Base-by-base conservation (phyloP, 2,888 invertebrate species). In the Cheilosia impressa region DNA sequence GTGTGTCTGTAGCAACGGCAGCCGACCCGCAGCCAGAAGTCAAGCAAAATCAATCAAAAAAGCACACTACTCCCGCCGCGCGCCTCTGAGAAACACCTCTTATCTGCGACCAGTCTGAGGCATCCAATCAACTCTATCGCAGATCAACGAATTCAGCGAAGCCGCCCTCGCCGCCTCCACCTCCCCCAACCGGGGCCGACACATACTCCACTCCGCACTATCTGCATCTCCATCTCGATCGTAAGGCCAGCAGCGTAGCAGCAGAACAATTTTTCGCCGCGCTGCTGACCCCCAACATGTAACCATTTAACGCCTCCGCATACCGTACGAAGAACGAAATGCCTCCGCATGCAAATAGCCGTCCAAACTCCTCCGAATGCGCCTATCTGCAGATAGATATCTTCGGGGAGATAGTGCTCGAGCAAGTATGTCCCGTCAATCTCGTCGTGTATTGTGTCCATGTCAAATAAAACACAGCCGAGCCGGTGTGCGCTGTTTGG, bases 351-450 rank as follows among this genome's bases (percentile, higher is more conserved):
- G 84, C 84, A 84, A 84, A 84, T 84, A 84, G 66, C 65, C 71
- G 75, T 75, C 69, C 69, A 38, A 75, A 68, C 68, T 77, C 77
- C 66, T 58, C 66, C 58, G 19, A 65, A 47, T 58, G 78, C 63
- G 63, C 77, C 76, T 85, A 81, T 85, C 80, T 76, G 66, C n/a
- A 68, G 81, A 81, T 81, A 85, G 85, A 85, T 85, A 81, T 85
- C 85, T 85, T 47, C 15, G 57, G 47, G 38, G 34, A 85, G 85
- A 85, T 85, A 81, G 81, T 76, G 76, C 85, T 57, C 72, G 76
- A 85, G 81, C 85, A 85, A 81, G 76, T 81, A 85, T 81, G 85
- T 85, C 80, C 85, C 85, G 81, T 85, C 85, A 85, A 85, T 85
- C 81, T 85, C 76, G 72, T 85, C 85, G 81, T 85, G 85, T 77